Percentiles rank a stretch among this genome's conserved stretches.
phyloP scores from a whole-genome alignment of 2,888 invertebrate species.

The Conomelus anceps region DNA sequence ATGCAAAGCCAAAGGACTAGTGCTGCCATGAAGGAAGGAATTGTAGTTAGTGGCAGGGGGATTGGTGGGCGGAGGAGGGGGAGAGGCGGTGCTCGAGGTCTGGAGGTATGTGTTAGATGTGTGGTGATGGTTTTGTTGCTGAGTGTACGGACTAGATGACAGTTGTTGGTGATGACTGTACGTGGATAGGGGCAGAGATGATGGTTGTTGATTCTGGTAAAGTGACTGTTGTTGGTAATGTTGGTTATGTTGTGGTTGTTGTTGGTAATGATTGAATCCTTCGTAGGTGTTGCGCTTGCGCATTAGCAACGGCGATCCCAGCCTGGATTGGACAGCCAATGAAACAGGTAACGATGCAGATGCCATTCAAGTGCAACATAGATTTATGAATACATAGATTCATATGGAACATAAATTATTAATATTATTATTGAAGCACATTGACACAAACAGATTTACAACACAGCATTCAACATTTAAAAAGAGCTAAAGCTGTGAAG shows the following conservation, averaged over 20 bases:
- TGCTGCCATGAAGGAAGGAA: constrained; percentile 52
- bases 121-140: neutral
- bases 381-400: neutral
- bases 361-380: neutral
- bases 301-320: constrained; percentile 41
- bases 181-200: neutral
- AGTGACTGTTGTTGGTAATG: neutral
- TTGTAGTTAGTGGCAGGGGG: neutral
- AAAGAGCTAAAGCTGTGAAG: constrained; percentile 30
- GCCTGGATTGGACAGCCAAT: neutral
- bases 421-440: neutral
- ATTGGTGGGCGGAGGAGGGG: neutral
- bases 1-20: constrained; percentile 70
- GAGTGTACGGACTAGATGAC: neutral
- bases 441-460: neutral
- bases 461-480: neutral
- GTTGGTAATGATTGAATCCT: constrained; percentile 2
- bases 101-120: neutral
- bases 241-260: neutral
- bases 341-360: neutral
- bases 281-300: constrained; percentile 39
- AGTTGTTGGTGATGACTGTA: neutral
- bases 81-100: neutral
- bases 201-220: neutral
- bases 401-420: neutral